Base-by-base conservation (phyloP, 2,888 invertebrate species). In the Ochlodes sylvanus region DNA sequence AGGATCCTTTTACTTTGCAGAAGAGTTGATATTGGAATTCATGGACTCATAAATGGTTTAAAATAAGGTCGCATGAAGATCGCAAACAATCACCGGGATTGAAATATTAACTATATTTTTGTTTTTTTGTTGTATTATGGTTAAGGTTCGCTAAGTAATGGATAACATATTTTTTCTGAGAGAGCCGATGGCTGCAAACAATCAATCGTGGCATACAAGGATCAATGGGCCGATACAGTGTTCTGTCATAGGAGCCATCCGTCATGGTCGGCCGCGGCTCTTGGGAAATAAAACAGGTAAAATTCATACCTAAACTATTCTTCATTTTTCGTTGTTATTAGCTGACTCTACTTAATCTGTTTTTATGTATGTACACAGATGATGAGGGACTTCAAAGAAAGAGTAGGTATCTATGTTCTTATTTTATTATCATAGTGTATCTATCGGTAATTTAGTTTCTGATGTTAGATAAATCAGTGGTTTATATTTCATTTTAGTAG, bases 211-310 rank as follows among this genome's bases (percentile, higher is more conserved):
- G 58, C 62, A 57, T 12, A 57, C 63, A 64, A 71, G 69, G 60
- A 69, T 70, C 64, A 71, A 73, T 70, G 71, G 64, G 73, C 71
- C 72, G 73, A 67, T 72, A 72, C 84, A 81, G 79, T 77, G 84
- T 78, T 76, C 85, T 85, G 87, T 86, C 85, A 80, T 79, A 71
- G 76, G 77, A 80, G 77, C 77, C 77, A 89, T 89, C 84, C 79
- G 87, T 90, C 89, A 87, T 80, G 79, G 79, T 73, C 76, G 70
- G 66, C 66, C 69, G 72, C 72, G 75, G 74, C 63, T 67, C 69
- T 68, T 72, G 70, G 70, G 71, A 75, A 72, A 56, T 62, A 63
- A 65, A 65, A 68, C 69, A 69, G 70, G 69, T 70, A 69, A 70
- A 69, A 66, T 55, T 60, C 55, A 60, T 47, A 57, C 54, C 52